A percentile compares a stretch with the other conserved stretches of the same genome.
Evolutionary conservation across 30 jellyfish, hydroid and myxozoan species (phyloP).

Genomic region (Turritopsis rubra): DNA sequence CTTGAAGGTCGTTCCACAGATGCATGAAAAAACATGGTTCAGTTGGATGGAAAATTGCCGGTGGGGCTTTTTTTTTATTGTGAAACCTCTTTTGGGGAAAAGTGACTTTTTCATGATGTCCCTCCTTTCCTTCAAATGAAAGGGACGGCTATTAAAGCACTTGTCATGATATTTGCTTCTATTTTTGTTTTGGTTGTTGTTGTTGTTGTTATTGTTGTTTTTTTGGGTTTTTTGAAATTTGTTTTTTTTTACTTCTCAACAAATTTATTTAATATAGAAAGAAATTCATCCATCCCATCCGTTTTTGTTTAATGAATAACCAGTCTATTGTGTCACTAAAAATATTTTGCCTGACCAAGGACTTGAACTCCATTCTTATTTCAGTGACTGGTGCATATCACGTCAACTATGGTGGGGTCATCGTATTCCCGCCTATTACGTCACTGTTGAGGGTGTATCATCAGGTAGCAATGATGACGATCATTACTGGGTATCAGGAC

Average conservation of each 20-base stretch:
- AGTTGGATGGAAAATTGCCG: constrained; percentile 99
- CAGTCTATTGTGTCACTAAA: no score
- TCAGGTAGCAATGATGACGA: constrained; percentile 60
- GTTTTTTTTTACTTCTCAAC: no score
- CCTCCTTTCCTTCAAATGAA: neutral
- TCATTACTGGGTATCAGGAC: constrained; percentile 90
- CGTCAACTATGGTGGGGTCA: constrained; percentile 99
- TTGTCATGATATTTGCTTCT: neutral
- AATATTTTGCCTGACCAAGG: no score
- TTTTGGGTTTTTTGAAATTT: no score
- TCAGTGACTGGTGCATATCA: constrained; percentile 98
- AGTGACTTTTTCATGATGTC: neutral
- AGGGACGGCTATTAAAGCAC: no score
- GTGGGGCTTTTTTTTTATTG: constrained; percentile 19
- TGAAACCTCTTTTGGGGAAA: neutral
- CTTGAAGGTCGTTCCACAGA: constrained; percentile 78
- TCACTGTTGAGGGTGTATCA: constrained; percentile 48
- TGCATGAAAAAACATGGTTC: constrained; percentile 96
- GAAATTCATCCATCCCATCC: no score
- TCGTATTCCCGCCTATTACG: constrained; percentile 97
- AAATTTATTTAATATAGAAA: no score
- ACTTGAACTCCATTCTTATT: neutral
- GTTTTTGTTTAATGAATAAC: no score
- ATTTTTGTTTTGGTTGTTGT: neutral
- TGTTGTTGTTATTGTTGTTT: neutral